These are phyloP conservation scores for Cheilosia vernalis DNA, from an alignment of 2,888 invertebrate species.

Conservation along the genomic window DNA sequence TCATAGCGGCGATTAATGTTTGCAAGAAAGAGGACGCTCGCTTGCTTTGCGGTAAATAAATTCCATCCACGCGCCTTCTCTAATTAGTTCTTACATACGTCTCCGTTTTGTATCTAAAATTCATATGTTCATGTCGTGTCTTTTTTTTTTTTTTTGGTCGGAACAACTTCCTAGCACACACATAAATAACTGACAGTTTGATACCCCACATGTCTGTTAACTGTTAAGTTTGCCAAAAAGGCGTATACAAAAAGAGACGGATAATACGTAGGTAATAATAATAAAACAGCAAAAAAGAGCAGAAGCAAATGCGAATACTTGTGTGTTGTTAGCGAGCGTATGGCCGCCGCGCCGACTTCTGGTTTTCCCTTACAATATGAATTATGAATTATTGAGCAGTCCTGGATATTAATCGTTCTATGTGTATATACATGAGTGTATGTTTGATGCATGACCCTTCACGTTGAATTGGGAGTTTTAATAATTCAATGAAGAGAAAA, in stretches of 20 bases:
- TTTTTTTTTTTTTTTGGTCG: constrained; percentile 17
- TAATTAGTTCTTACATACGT: constrained; percentile 45
- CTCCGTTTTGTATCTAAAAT: constrained; percentile 50
- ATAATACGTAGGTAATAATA: constrained; percentile 32
- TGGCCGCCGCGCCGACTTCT: constrained; percentile 39
- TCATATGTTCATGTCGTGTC: constrained; percentile 55
- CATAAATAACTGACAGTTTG: constrained; percentile 56
- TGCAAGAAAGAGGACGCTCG: not conserved
- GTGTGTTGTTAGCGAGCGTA: constrained; percentile 54
- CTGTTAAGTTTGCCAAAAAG: constrained; percentile 36
- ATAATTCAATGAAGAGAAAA: constrained; percentile 61
- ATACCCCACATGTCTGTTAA: constrained; percentile 45
- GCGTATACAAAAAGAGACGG: constrained; percentile 27
- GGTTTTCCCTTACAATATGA: constrained; percentile 53
- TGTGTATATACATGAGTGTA: constrained; percentile 40
- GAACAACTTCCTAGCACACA: constrained; percentile 34
- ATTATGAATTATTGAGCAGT: constrained; percentile 66
- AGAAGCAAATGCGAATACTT: constrained; percentile 33
- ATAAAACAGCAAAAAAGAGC: not conserved
- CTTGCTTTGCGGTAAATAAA: not conserved
- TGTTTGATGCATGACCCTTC: constrained; percentile 46
- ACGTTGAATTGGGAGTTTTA: constrained; percentile 58
- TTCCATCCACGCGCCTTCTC: constrained; percentile 31
- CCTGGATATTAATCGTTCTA: constrained; percentile 70
- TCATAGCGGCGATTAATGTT: not conserved